Base-by-base conservation (phyloP, 2,888 invertebrate species). In the Tetragonisca angustula region DNA sequence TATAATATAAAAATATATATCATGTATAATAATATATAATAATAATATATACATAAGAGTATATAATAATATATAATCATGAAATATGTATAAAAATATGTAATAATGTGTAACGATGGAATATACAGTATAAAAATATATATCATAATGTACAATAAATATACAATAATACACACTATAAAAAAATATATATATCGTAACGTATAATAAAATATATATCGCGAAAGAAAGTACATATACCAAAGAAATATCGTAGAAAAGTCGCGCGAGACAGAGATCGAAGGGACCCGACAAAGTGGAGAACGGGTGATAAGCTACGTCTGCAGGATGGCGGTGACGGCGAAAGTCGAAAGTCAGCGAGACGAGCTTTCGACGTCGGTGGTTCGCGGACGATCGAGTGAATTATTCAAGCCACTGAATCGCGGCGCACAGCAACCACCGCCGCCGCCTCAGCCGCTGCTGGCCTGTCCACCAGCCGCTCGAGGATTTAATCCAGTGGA, bases 351-450 rank as follows among this genome's bases (percentile, higher is more conserved):
- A 79, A 69, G 62, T 80, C 77, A 80, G 77, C 59, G 70, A 21
- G 15, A 76, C 36, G 65, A 43, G 43, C 52, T 76, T 65, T 27
- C 61, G 59, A 56, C 71, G 59, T 59, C 59, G 59, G 19, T 19
- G 62, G 73, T 36, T 13, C n/a, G 17, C 50, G 56, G 56, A 54
- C 72, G 77, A 72, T 68, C 54, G 54, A 43, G 72, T 72, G 67
- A 81, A 81, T 81, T 81, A 81, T 81, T 81, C 81, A 68, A 77
- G 50, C 67, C 72, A 68, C 54, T 77, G 81, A 81, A 72, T 81
- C 77, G 81, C 32, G 24, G 19, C 4, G 15, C 4, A 4, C 65
- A 76, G 71, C 76, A 54, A 81, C 74, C 74, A 81, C 74, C 74
- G 36, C n/a, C 24, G 27, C 69, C 72, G 49, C 36, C 17, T 17